Base-by-base conservation (phyloP, 2,888 invertebrate genomes). In the Odontothrips loti region DNA sequence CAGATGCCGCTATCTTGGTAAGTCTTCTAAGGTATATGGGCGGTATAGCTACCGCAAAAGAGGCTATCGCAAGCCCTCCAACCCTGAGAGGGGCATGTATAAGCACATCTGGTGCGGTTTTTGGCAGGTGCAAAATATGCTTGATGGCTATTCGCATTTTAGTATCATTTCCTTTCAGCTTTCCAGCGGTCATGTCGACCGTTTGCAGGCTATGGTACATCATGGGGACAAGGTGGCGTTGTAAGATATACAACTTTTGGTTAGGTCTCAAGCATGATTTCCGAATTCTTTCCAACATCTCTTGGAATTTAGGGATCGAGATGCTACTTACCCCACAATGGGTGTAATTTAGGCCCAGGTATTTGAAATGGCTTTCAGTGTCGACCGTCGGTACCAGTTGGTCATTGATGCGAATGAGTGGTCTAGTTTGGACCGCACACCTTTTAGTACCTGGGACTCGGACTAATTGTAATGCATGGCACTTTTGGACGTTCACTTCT, bases 221-320 rank as follows among this genome's bases (percentile, higher is more conserved):
- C 79, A 86, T 84, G n/a, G 87, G 87, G 27, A 88, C 83, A 51
- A 88, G 84, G 84, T 87, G 85, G 2, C 82, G 84, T 82, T 86
- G 83, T 79, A 88, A 82, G 0, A 87, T 82, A 79, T 86, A 85
- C 20, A 87, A 80, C 83, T 86, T 84, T 82, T 88, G 87, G 80
- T 86, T 86, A 6, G 87, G 87, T 82, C 87, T 87, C 17, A 88
- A 84, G 0, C 87, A 86, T 0, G 86, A 85, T 80, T 83, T 82
- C 29, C 84, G 83, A 68, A 86, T 84, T 80, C 86, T 84, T 0
- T 82, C 58, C 10, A 87, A 81, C 58, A 84, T 84, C 82, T 81
- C 85, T 85, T 83, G 83, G 85, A 84, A 9, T 48, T 48, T 48
- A 12, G 48, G 48, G 48, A 48, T 12, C 12, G 48, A 48, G 48